Percentiles rank a stretch among this genome's conserved stretches.
phyloP scores from a whole-genome alignment of 1,140 invertebrate genomes.

The Apis dorsata region DNA sequence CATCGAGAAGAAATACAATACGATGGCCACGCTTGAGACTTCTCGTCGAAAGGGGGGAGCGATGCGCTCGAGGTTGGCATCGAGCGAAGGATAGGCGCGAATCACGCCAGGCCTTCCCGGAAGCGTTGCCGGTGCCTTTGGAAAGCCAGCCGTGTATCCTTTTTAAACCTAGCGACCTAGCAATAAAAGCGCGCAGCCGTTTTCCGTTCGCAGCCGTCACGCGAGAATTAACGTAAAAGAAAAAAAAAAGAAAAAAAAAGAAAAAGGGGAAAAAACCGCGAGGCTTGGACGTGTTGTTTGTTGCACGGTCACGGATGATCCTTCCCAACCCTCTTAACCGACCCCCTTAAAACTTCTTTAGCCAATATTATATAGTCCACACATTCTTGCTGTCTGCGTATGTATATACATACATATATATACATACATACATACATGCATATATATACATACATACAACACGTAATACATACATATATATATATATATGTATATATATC shows the following conservation, averaged over 20 bases:
- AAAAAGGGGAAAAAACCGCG: background rate
- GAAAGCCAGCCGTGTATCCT: constrained; percentile 60
- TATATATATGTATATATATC: background rate
- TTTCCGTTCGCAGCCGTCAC: constrained; percentile 45
- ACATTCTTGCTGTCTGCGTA: constrained; percentile 43
- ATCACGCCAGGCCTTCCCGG: constrained; percentile 52
- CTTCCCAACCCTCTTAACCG: constrained; percentile 46
- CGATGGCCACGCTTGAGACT: background rate
- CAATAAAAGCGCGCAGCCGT: constrained; percentile 52
- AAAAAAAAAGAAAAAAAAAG: background rate
- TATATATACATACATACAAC: background rate
- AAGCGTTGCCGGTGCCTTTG: constrained; percentile 72
- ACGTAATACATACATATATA: constrained; percentile 12
- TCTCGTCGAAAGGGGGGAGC: background rate
- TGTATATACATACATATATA: constrained; percentile 26
- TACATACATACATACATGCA: constrained; percentile 7
- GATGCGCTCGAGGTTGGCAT: constrained; percentile 47
- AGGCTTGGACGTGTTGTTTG: constrained; percentile 29
- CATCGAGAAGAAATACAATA: too few relatives aligned
- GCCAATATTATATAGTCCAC: constrained; percentile 36
- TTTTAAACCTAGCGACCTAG: constrained; percentile 56
- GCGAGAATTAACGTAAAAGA: background rate
- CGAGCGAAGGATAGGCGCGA: constrained; percentile 38
- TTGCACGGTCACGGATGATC: constrained; percentile 57
- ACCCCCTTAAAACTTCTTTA: constrained; percentile 20